Percentiles rank a stretch among this genome's conserved stretches.
These are phyloP conservation scores for Todiramphus saurophagus DNA, from an alignment of 2,113 vertebrate genomes.

Conservation along the genomic window DNA sequence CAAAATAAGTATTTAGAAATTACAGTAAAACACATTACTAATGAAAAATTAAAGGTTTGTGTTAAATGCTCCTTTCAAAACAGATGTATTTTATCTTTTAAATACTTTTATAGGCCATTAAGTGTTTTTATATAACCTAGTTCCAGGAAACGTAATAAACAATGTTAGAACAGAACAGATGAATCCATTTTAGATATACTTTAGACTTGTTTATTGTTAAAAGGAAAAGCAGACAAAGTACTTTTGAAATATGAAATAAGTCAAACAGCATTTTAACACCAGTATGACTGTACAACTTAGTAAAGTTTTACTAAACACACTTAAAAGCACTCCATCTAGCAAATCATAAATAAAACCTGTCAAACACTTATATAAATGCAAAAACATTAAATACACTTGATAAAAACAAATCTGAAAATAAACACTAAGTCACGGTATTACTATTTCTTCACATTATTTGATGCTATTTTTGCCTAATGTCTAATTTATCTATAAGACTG, in stretches of 20 bases:
- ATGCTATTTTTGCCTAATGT: not conserved
- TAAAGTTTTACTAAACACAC: slow-evolving; percentile 47
- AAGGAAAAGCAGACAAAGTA: slow-evolving; percentile 71
- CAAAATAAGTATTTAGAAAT: not conserved
- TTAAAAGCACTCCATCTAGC: slow-evolving; percentile 21
- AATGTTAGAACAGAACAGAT: slow-evolving; percentile 69
- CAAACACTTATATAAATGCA: slow-evolving; percentile 50
- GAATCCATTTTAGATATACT: slow-evolving; percentile 59
- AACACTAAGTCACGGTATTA: not conserved
- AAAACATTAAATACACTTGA: slow-evolving; percentile 40
- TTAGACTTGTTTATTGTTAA: slow-evolving; percentile 73
- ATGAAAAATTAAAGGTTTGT: not conserved
- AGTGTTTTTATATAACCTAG: not conserved
- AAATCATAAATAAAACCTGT: slow-evolving; percentile 30
- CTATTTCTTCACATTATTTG: slow-evolving; percentile 7
- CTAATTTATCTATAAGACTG: not conserved
- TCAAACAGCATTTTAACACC: slow-evolving; percentile 35
- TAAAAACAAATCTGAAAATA: slow-evolving; percentile 40
- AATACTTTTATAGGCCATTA: not conserved
- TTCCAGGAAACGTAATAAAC: not conserved
- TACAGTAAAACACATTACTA: not conserved
- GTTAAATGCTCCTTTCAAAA: not conserved
- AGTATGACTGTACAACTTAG: slow-evolving; percentile 44
- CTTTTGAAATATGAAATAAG: slow-evolving; percentile 54
- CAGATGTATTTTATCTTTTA: not conserved